Percentiles rank a stretch among this genome's conserved stretches.
Evolutionary conservation across 1,140 invertebrate species (phyloP).

Genomic region (Calliphora vicina): DNA sequence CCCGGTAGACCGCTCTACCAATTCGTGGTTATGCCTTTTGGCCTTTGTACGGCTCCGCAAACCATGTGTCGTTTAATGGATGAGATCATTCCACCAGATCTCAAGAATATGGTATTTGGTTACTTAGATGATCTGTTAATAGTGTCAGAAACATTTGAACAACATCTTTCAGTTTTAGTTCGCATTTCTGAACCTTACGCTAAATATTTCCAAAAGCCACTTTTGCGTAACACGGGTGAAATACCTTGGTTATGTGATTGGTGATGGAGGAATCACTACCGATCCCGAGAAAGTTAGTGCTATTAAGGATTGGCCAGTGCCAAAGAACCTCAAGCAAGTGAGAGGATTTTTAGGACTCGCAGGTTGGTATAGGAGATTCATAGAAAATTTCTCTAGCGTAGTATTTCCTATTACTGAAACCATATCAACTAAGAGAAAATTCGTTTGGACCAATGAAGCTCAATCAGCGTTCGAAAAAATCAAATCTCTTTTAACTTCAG

Average conservation of each 20-base stretch:
- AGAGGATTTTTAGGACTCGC: no score
- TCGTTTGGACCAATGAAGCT: background rate
- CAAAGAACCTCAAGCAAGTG: no score
- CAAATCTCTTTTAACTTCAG: background rate
- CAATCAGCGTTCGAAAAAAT: background rate
- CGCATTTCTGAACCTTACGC: background rate
- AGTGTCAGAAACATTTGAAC: background rate
- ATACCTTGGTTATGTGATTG: constrained; percentile 7
- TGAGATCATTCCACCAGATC: background rate
- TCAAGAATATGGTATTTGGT: background rate
- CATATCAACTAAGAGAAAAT: no score
- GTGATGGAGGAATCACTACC: no score
- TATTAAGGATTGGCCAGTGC: background rate
- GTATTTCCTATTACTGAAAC: no score
- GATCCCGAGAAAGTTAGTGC: constrained; percentile 8
- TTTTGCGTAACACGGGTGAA: background rate
- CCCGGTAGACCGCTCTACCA: background rate
- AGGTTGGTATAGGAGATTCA: no score
- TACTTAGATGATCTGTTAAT: background rate
- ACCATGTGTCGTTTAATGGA: background rate
- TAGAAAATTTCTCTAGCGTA: no score
- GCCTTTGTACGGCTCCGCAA: background rate
- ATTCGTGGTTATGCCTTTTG: no score
- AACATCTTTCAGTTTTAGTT: background rate
- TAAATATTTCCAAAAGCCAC: background rate